Evolutionary conservation across 2,888 invertebrate species (phyloP), one percentile per base, ranked within the genome.

Genomic region (Gymnocheta viridis): DNA sequence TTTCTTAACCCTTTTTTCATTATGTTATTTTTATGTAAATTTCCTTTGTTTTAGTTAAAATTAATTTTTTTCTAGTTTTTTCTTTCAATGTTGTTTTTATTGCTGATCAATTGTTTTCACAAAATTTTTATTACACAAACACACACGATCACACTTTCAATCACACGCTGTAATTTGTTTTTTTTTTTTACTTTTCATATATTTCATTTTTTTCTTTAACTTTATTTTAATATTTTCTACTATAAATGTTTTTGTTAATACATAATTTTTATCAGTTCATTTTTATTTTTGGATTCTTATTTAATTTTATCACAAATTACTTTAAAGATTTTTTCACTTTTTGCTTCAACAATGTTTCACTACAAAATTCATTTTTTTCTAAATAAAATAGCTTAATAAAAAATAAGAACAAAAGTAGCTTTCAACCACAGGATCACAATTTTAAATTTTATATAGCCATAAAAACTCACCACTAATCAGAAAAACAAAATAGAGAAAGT

Each of bases 1-100:
- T 49, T 66, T 41, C 41, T 12, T 62, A 66, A 72, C 56, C 72
- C 56, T 64, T 54, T 64, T 38, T 17, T 47, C 22, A 27, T 56
- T 27, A n/a, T 29, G n/a, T 69, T n/a, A 9, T 12, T 69, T 60
- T 49, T 14, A 24, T 72, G 35, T 17, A 29, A 56, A 22, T 70
- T 70, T 44, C 2, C 24, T 27, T 72, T 22, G 19, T 64, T 49
- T 49, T 17, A 64, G 4, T 44, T 64, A 2, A 32, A 64, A 44
- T 24, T 10, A 47, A 14, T 17, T 54, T 27, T 54, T 6, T 17
- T 19, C 5, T 19, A 64, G 19, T 49, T 27, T 19, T 35, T 41
- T 29, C 44, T 19, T 44, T 60, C 10, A 60, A 60, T 49, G 6
- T 74, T n/a, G n/a, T 27, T 32, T 47, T 49, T n/a, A 66, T 49